Percentiles rank a stretch among this genome's conserved stretches.
Conservation (phyloP, 92 coral and sea anemone species). For the Umimayanthus chanpuru region DNA sequence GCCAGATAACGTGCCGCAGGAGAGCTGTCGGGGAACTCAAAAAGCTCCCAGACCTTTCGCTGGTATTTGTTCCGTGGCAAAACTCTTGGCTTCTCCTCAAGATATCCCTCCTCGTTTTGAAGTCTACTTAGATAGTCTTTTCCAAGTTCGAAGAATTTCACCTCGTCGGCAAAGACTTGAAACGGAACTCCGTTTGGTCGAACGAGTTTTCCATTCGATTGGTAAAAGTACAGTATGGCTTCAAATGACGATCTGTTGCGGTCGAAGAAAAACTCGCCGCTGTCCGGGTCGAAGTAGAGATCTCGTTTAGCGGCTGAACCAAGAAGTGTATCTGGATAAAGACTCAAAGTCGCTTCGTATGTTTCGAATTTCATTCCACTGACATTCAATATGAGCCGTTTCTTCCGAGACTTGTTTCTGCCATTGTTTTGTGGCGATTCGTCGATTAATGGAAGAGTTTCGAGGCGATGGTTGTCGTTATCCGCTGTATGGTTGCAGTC, state of each 20-base stretch:
- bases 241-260: slow-evolving; percentile 98
- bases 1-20: slow-evolving; percentile 82
- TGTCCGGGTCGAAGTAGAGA: slow-evolving; percentile 71
- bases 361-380: slow-evolving; percentile 98
- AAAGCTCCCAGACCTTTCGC: slow-evolving; percentile 82
- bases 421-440: slow-evolving; percentile 1
- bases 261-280: slow-evolving; percentile 92
- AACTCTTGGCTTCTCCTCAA: slow-evolving; percentile 56
- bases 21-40: slow-evolving; percentile 96
- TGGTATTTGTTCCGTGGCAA: slow-evolving; percentile 79
- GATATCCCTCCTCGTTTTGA: slow-evolving; percentile 81
- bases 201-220: slow-evolving; percentile 85
- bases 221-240: slow-evolving; percentile 93
- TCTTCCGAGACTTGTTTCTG: background rate
- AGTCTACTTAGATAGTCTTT: slow-evolving; percentile 68
- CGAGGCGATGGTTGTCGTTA: slow-evolving; percentile 13
- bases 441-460: background rate
- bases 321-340: slow-evolving; percentile 89
- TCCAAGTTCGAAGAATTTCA: slow-evolving; percentile 87
- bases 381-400: slow-evolving; percentile 78
- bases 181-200: slow-evolving; percentile 94
- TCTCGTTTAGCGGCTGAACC: slow-evolving; percentile 83
- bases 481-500: slow-evolving; percentile 17
- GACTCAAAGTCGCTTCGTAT: slow-evolving; percentile 73
- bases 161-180: slow-evolving; percentile 82